Conservation (phyloP, 1,140 invertebrate species). For the Penaeus chinensis region DNA sequence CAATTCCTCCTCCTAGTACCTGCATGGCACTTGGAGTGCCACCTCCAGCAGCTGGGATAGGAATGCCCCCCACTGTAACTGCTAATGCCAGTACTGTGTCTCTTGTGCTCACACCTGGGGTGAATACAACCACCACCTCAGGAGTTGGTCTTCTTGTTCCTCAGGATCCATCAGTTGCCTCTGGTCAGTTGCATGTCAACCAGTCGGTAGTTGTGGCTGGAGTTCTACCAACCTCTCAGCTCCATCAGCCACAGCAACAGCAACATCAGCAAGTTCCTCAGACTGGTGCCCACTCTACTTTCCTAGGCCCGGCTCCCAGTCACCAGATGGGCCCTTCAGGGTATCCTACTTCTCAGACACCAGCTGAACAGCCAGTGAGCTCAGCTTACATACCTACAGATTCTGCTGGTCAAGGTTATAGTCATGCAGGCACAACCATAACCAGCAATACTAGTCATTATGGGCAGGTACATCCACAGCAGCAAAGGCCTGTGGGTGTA, state of each 20-base stretch:
- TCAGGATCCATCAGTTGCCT: constrained; percentile 37
- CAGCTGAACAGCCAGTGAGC: constrained; percentile 38
- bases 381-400: constrained; percentile 42
- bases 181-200: constrained; percentile 31
- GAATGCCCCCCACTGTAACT: constrained; percentile 34
- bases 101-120: constrained; percentile 48
- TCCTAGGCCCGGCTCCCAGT: constrained; percentile 25
- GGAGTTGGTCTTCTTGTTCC: constrained; percentile 48
- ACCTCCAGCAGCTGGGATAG: constrained; percentile 38
- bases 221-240: constrained; percentile 34
- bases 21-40: constrained; percentile 43
- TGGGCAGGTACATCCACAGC: constrained; percentile 39
- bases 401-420: constrained; percentile 32
- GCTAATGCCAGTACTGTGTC: constrained; percentile 31
- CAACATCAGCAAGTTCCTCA: constrained; percentile 32
- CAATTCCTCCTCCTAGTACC: constrained; percentile 39
- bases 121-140: constrained; percentile 49
- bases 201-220: constrained; percentile 47
- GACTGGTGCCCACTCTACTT: constrained; percentile 23
- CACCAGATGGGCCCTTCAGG: constrained; percentile 36
- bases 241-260: constrained; percentile 36
- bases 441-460: constrained; percentile 37
- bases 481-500: constrained; percentile 41
- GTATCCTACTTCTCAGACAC: constrained; percentile 30
- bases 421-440: constrained; percentile 5